These are phyloP conservation scores for Tursiops truncatus DNA, from an alignment of 2,113 vertebrate species.

Conservation along the genomic window DNA sequence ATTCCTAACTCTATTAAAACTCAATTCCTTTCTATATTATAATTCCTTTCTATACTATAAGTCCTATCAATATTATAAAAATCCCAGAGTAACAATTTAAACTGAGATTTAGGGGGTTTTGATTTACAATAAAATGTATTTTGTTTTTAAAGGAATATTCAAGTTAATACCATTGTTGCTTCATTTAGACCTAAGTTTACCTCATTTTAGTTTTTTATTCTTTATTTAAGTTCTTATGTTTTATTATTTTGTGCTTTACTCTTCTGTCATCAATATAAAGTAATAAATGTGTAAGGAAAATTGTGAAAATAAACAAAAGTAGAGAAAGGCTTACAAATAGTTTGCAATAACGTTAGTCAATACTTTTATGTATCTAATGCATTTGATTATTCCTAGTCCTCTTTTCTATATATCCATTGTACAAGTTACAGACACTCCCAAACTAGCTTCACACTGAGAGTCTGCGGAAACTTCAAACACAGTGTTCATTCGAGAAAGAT, in stretches of 20 bases:
- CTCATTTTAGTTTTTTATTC: background rate
- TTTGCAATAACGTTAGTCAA: background rate
- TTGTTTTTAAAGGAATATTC: background rate
- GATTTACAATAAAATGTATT: background rate
- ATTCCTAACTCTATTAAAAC: background rate
- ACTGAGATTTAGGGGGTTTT: background rate
- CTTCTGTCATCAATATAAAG: background rate
- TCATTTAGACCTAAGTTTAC: background rate
- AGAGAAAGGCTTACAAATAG: background rate
- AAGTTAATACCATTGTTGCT: background rate
- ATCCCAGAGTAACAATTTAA: background rate
- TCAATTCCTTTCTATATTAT: background rate
- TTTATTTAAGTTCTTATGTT: background rate
- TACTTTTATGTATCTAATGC: background rate
- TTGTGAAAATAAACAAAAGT: background rate
- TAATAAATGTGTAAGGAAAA: background rate
- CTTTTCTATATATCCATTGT: background rate
- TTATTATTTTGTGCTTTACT: background rate
- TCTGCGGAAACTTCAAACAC: background rate
- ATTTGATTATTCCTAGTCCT: background rate
- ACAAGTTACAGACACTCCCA: background rate
- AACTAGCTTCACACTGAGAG: background rate
- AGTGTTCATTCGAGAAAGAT: slow-evolving; percentile 47
- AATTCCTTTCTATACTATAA: background rate
- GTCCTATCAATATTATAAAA: background rate